These are phyloP conservation scores for Drosophila longiperda DNA, from an alignment of 2,888 invertebrate species.

Conservation along the genomic window DNA sequence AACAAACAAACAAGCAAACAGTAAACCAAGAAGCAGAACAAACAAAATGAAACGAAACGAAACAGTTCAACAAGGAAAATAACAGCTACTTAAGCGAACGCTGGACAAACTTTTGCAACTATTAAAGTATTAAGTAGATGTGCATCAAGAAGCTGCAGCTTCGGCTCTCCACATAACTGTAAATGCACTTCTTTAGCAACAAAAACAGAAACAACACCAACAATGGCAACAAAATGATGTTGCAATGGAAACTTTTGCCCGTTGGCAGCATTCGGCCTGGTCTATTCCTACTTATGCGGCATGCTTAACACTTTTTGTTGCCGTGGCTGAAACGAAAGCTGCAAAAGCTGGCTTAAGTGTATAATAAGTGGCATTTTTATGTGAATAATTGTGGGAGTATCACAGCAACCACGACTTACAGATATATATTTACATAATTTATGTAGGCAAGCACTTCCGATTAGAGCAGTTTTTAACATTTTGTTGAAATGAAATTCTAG, in stretches of 20 bases:
- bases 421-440: neutral
- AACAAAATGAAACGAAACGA: slow-evolving; percentile 25
- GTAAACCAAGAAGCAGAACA: neutral
- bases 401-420: slow-evolving; percentile 1
- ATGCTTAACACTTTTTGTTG: slow-evolving; percentile 68
- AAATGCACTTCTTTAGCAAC: slow-evolving; percentile 45
- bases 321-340: slow-evolving; percentile 39
- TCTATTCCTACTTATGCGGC: slow-evolving; percentile 55
- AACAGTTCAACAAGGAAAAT: slow-evolving; percentile 55
- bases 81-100: slow-evolving; percentile 76
- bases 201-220: slow-evolving; percentile 44
- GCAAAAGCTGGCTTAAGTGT: slow-evolving; percentile 61
- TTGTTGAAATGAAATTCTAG: neutral
- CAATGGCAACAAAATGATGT: slow-evolving; percentile 30
- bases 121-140: slow-evolving; percentile 83
- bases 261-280: slow-evolving; percentile 19
- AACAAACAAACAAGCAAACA: slow-evolving; percentile 12
- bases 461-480: neutral
- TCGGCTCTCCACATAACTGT: slow-evolving; percentile 33
- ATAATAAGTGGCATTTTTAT: slow-evolving; percentile 56
- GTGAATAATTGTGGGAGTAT: slow-evolving; percentile 12
- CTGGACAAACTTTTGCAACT: slow-evolving; percentile 80
- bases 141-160: slow-evolving; percentile 58
- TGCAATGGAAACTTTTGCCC: slow-evolving; percentile 59
- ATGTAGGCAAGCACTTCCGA: neutral